Conservation (phyloP, 2,797 vertebrate genomes). For the Varecia variegata region DNA sequence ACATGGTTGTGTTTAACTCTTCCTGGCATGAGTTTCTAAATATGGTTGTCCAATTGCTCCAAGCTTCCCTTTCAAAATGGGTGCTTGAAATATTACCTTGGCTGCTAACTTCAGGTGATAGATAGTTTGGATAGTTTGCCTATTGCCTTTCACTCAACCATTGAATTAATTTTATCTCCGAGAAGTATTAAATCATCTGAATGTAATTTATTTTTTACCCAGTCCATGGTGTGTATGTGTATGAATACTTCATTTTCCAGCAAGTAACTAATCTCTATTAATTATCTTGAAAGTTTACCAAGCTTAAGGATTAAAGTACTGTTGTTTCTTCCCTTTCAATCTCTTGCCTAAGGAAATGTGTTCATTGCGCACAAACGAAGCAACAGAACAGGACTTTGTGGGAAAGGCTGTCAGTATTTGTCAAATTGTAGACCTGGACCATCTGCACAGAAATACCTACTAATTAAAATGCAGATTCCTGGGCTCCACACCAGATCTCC, state of each 20-base stretch:
- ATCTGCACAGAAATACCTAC: not conserved
- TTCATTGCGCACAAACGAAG: not conserved
- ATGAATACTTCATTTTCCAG: conserved; percentile 58
- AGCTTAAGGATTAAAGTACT: conserved; percentile 39
- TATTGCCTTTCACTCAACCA: conserved; percentile 54
- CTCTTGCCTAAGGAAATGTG: not conserved
- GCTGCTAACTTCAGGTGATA: conserved; percentile 50
- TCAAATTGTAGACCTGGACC: not conserved
- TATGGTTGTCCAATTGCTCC: not conserved
- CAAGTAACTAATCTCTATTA: conserved; percentile 59
- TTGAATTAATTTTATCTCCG: conserved; percentile 59
- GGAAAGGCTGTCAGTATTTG: not conserved
- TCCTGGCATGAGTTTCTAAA: conserved; percentile 24
- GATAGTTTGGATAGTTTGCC: conserved; percentile 55
- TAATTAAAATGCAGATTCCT: not conserved
- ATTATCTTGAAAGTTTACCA: conserved; percentile 59
- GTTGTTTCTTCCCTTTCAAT: not conserved
- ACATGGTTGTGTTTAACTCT: conserved; percentile 37
- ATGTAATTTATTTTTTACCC: conserved; percentile 64
- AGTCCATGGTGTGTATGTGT: not conserved
- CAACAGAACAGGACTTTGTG: not conserved
- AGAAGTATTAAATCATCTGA: conserved; percentile 57
- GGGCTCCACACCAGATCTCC: not conserved
- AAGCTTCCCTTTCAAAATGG: conserved; percentile 19
- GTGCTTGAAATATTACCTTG: not conserved